These are phyloP conservation scores for Drosophila mercatorum DNA, from an alignment of 2,888 invertebrate species.

Conservation along the genomic window DNA sequence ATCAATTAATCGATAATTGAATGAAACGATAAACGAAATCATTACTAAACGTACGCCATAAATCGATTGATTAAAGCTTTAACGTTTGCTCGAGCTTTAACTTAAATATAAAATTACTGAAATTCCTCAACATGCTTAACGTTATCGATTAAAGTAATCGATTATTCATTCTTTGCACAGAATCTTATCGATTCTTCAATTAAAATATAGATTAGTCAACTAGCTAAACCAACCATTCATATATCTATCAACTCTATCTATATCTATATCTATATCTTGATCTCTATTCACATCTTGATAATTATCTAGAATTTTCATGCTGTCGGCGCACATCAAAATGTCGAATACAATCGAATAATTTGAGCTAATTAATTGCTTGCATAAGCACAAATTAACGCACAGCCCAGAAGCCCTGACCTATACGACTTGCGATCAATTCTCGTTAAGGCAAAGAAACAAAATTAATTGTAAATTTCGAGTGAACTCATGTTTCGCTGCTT, in stretches of 20 bases:
- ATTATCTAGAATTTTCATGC: background rate
- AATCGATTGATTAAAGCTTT: background rate
- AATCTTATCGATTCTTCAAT: background rate
- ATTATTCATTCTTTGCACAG: background rate
- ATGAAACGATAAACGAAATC: background rate
- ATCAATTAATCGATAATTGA: background rate
- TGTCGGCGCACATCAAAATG: background rate
- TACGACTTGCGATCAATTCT: constrained; percentile 3
- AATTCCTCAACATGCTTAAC: background rate
- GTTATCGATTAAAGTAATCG: background rate
- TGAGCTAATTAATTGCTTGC: constrained; percentile 2
- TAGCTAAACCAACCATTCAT: background rate
- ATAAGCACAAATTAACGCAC: background rate
- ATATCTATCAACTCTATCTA: too few relatives aligned
- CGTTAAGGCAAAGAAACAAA: background rate
- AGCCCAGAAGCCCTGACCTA: constrained; percentile 3
- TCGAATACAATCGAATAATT: constrained; percentile 7
- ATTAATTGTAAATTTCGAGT: background rate
- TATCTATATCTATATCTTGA: background rate
- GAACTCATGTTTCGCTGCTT: background rate
- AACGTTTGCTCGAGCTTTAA: background rate
- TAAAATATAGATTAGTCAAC: background rate
- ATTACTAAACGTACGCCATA: background rate
- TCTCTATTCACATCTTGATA: background rate
- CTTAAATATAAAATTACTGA: background rate